Conservation (phyloP, 2,113 vertebrate species). For the Gulo gulo region DNA sequence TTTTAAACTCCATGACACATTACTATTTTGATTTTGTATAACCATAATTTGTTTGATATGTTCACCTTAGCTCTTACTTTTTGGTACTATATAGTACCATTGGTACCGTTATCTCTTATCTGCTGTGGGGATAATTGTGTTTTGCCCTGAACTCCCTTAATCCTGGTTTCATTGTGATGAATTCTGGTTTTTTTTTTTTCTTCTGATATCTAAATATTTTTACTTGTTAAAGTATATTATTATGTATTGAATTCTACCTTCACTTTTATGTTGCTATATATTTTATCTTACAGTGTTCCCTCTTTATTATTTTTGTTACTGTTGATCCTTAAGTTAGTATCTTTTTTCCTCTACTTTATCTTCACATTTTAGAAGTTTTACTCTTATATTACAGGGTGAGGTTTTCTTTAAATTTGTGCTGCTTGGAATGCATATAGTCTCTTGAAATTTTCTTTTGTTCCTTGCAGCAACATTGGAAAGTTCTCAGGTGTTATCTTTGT, state of each 20-base stretch:
- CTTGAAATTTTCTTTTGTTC: not conserved
- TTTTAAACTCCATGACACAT: not conserved
- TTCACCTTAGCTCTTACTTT: not conserved
- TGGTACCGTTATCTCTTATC: not conserved
- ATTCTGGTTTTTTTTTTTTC: not conserved
- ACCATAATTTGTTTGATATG: not conserved
- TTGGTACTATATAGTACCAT: too few species aligned
- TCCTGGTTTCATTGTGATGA: not conserved
- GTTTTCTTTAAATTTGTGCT: not conserved
- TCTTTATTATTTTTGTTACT: not conserved
- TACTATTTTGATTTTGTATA: not conserved
- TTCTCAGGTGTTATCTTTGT: not conserved
- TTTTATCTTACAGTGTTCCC: not conserved
- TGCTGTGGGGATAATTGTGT: not conserved
- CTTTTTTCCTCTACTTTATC: not conserved
- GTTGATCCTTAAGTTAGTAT: not conserved
- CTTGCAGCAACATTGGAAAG: not conserved
- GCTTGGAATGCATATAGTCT: not conserved
- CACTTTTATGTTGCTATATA: not conserved
- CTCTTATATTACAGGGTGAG: not conserved
- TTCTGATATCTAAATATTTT: not conserved
- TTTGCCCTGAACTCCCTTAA: not conserved
- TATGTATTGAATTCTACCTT: not conserved
- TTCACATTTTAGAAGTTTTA: not conserved
- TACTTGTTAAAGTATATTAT: not conserved